Evolutionary conservation across 2,888 invertebrate genomes (phyloP).

Genomic region (Pristionchus mayeri): DNA sequence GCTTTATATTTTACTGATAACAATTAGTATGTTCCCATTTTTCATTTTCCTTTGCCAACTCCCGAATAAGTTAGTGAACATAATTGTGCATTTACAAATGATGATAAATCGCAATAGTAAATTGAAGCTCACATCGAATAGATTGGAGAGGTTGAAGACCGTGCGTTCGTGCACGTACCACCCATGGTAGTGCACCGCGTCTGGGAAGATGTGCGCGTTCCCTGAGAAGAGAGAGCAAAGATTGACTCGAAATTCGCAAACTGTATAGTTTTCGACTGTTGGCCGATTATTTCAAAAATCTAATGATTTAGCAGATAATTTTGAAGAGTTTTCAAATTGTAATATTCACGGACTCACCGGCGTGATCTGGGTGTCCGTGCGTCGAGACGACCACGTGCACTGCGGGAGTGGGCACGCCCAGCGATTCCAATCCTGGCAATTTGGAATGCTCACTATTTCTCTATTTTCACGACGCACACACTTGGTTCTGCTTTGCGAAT

Average conservation of each 20-base stretch:
- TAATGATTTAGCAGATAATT: too few species aligned
- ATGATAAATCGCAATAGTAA: too few species aligned
- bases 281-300: too few species aligned
- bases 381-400: conserved; percentile 73
- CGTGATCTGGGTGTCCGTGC: conserved; percentile 74
- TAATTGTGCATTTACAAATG: background rate
- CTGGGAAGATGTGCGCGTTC: conserved; percentile 65
- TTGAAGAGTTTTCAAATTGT: too few species aligned
- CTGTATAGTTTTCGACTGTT: background rate
- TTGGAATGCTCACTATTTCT: background rate
- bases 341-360: conserved; percentile 53
- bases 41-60: background rate
- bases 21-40: too few species aligned
- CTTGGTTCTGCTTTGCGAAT: too few species aligned
- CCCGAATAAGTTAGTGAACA: background rate
- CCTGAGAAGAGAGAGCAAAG: conserved; percentile 48
- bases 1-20: background rate
- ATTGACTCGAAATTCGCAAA: too few species aligned
- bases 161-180: conserved; percentile 67
- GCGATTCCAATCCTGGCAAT: conserved; percentile 56
- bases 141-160: conserved; percentile 68
- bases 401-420: conserved; percentile 66
- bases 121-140: conserved; percentile 63
- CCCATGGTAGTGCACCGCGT: conserved; percentile 64
- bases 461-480: too few species aligned